Evolutionary conservation across 2,888 invertebrate species (phyloP).

Genomic region (Meloe dianella): DNA sequence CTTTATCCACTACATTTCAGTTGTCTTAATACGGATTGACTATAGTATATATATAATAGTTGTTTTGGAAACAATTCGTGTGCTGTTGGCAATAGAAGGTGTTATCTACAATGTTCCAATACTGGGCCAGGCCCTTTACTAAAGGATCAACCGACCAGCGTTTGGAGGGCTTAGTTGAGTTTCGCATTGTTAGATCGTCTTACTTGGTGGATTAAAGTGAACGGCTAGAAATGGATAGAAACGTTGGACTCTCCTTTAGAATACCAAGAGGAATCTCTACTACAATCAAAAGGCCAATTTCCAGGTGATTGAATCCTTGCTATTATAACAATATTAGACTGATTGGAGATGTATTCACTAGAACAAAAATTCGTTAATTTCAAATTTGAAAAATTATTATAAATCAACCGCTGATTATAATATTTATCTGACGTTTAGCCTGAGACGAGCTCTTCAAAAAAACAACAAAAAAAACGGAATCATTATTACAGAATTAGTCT

Average conservation of each 20-base stretch:
- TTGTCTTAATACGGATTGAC: slow-evolving; percentile 37
- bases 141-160: slow-evolving; percentile 36
- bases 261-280: slow-evolving; percentile 20
- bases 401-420: not conserved
- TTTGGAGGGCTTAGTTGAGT: slow-evolving; percentile 40
- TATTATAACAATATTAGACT: not conserved
- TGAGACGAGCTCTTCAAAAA: slow-evolving; percentile 3
- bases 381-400: not conserved
- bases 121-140: slow-evolving; percentile 20
- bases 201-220: slow-evolving; percentile 35
- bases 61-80: slow-evolving; percentile 43
- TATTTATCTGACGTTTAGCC: not conserved
- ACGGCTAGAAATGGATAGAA: slow-evolving; percentile 19
- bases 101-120: slow-evolving; percentile 41
- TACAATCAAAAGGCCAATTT: slow-evolving; percentile 24
- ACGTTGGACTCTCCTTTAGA: slow-evolving; percentile 6
- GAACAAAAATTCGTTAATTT: not conserved
- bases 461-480: too few relatives aligned
- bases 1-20: not conserved
- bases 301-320: slow-evolving; percentile 1
- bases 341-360: not conserved
- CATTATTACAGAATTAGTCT: slow-evolving; percentile 28
- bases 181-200: slow-evolving; percentile 42
- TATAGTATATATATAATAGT: slow-evolving; percentile 39
- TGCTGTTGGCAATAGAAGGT: slow-evolving; percentile 40